A percentile compares a stretch with the other conserved stretches of the same genome.
Evolutionary conservation across 2,888 invertebrate genomes (phyloP).

Genomic region (Globia sparganii): DNA sequence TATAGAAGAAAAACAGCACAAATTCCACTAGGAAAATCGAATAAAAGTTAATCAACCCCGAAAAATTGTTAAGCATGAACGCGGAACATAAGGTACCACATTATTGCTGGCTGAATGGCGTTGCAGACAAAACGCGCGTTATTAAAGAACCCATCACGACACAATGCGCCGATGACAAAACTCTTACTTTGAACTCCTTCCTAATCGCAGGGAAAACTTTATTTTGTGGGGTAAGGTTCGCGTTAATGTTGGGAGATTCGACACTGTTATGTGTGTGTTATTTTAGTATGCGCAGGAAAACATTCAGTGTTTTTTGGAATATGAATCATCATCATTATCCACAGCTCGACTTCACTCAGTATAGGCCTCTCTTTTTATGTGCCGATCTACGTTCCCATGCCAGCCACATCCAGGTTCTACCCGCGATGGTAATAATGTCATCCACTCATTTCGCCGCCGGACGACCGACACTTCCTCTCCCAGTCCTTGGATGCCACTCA

Average conservation of each 20-base stretch:
- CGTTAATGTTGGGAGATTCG: constrained; percentile 63
- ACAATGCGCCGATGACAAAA: constrained; percentile 87
- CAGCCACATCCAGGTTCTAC: background rate
- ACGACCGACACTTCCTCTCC: background rate
- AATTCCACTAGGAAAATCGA: constrained; percentile 12
- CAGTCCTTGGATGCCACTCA: background rate
- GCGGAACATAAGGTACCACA: constrained; percentile 55
- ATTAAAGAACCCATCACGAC: constrained; percentile 81
- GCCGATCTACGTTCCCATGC: background rate
- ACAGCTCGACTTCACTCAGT: background rate
- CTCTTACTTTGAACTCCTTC: constrained; percentile 88
- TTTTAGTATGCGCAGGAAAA: background rate
- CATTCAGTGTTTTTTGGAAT: background rate
- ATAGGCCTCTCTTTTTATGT: background rate
- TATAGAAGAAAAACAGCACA: background rate
- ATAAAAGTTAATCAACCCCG: constrained; percentile 46
- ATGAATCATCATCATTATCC: background rate
- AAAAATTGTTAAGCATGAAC: constrained; percentile 35
- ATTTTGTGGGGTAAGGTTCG: constrained; percentile 76
- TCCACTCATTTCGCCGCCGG: background rate
- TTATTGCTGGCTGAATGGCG: constrained; percentile 54
- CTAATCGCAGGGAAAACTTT: constrained; percentile 89
- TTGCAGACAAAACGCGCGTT: constrained; percentile 74
- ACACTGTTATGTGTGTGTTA: background rate
- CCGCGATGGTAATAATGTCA: background rate